Evolutionary conservation across 2,888 invertebrate genomes (phyloP).

Genomic region (Netelia virgata): DNA sequence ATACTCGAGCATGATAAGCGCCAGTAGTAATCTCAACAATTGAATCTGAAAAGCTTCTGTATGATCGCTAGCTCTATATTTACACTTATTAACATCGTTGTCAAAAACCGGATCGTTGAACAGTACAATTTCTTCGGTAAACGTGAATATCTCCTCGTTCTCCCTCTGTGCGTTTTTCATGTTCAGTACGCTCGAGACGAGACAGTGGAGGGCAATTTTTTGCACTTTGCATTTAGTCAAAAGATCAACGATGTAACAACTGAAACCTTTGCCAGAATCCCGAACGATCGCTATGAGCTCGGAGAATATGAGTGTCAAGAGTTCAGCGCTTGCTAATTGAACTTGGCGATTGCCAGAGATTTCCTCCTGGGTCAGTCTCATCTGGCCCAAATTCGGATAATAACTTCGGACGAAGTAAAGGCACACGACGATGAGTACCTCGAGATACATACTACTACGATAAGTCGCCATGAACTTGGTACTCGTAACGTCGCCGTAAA

Average conservation of each 20-base stretch:
- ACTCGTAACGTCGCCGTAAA: constrained; percentile 87
- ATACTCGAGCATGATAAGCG: constrained; percentile 91
- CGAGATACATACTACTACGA: constrained; percentile 92
- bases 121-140: constrained; percentile 91
- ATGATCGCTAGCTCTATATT: constrained; percentile 87
- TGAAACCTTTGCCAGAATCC: constrained; percentile 91
- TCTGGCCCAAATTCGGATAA: constrained; percentile 90
- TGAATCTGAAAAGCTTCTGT: constrained; percentile 90
- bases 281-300: constrained; percentile 91
- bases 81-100: constrained; percentile 85
- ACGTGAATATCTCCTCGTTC: constrained; percentile 86
- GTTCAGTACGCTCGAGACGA: constrained; percentile 91
- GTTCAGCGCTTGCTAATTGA: constrained; percentile 91
- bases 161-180: constrained; percentile 84
- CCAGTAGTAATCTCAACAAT: constrained; percentile 88
- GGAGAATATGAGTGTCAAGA: constrained; percentile 90
- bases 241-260: constrained; percentile 91
- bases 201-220: constrained; percentile 92
- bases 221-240: constrained; percentile 93
- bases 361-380: constrained; percentile 89
- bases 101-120: constrained; percentile 89
- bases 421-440: constrained; percentile 91
- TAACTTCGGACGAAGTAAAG: constrained; percentile 93
- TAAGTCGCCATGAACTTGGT: constrained; percentile 90
- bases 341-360: constrained; percentile 91